phyloP scores from a whole-genome alignment of 2,888 invertebrate genomes.

The Drosophila testacea region DNA sequence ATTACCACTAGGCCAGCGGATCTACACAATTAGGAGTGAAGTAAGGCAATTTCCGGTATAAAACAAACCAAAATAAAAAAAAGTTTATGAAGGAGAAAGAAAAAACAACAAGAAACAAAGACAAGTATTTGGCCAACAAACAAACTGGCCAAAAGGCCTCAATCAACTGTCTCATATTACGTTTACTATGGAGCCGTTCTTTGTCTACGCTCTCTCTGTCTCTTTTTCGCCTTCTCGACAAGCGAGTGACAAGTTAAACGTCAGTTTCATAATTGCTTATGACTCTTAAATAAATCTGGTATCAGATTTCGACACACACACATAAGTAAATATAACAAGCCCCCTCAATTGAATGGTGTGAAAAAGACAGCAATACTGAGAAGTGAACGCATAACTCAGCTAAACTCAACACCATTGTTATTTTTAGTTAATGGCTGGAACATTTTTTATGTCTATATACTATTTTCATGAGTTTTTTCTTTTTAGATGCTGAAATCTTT shows the following conservation, averaged over 20 bases:
- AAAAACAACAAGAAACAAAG: conserved; percentile 1
- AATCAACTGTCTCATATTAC: conserved; percentile 40
- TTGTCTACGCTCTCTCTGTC: conserved; percentile 1
- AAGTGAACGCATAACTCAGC: conserved; percentile 55
- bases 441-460: conserved; percentile 39
- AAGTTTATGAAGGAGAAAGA: conserved; percentile 4
- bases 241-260: conserved; percentile 76
- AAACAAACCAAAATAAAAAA: conserved; percentile 13
- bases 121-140: conserved; percentile 27
- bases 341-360: conserved; percentile 52
- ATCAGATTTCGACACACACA: conserved; percentile 71
- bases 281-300: conserved; percentile 69
- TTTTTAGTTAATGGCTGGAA: conserved; percentile 60
- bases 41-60: conserved; percentile 49
- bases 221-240: conserved; percentile 2
- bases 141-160: conserved; percentile 23
- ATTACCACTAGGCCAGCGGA: conserved; percentile 64
- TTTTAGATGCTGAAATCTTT: conserved; percentile 43
- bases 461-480: conserved; percentile 7
- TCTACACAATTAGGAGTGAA: conserved; percentile 65
- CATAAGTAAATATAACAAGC: conserved; percentile 13
- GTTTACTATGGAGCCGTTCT: conserved; percentile 27
- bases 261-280: conserved; percentile 74
- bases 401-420: conserved; percentile 55
- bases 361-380: conserved; percentile 47